Conservation (phyloP, 2,888 invertebrate species). For the Villa cingulata region DNA sequence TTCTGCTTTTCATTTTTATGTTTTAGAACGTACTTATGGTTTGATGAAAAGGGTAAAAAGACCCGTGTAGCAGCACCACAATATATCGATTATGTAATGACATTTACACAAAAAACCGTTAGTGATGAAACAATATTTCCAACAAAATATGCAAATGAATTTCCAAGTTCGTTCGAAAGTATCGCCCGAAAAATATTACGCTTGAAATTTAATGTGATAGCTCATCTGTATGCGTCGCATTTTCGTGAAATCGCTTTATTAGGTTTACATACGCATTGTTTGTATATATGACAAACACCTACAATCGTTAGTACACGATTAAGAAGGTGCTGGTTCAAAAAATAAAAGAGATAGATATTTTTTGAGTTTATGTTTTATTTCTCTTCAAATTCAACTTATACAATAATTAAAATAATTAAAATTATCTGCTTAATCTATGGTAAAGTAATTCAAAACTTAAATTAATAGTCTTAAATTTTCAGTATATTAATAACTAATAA, state of each 20-base stretch:
- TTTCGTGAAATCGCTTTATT: constrained; percentile 89
- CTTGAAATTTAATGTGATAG: constrained; percentile 94
- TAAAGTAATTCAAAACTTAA: too few species aligned
- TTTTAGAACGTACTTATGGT: constrained; percentile 89
- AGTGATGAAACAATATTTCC: constrained; percentile 95
- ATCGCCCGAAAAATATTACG: constrained; percentile 93
- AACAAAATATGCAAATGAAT: constrained; percentile 93
- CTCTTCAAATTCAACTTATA: too few species aligned
- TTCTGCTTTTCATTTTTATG: constrained; percentile 7
- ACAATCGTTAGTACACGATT: too few species aligned
- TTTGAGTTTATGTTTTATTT: too few species aligned
- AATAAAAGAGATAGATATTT: too few species aligned
- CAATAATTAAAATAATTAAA: too few species aligned
- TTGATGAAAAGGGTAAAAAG: constrained; percentile 98
- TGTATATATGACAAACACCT: too few species aligned
- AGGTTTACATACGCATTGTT: constrained; percentile 84
- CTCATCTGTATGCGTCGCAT: constrained; percentile 96
- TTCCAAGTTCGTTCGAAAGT: constrained; percentile 86
- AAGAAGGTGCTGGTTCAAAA: too few species aligned
- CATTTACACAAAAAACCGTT: constrained; percentile 92
- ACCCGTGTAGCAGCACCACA: constrained; percentile 93
- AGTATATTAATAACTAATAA: too few species aligned
- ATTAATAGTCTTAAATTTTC: too few species aligned
- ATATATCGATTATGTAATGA: constrained; percentile 98
- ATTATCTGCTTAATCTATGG: too few species aligned